Evolutionary conservation across 2,113 vertebrate species (phyloP).

Genomic region (Acrocephalus kingi): DNA sequence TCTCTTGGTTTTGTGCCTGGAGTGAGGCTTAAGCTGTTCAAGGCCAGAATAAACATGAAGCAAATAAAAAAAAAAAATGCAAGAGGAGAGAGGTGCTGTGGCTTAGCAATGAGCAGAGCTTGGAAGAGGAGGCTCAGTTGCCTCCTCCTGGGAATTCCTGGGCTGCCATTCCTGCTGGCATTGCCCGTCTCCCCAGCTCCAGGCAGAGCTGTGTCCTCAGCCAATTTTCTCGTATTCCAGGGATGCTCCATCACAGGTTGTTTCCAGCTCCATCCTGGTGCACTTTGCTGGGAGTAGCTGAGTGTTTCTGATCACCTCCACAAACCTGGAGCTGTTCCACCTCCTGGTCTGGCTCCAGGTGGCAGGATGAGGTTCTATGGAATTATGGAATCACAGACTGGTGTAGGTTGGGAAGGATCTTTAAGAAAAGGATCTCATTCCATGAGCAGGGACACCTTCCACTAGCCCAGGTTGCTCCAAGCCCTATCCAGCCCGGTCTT

Average conservation of each 20-base stretch:
- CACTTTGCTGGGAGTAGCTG: not conserved
- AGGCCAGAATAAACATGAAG: slow-evolving; percentile 53
- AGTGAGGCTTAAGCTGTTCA: slow-evolving; percentile 26
- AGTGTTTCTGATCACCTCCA: slow-evolving; percentile 36
- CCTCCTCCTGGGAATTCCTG: not conserved
- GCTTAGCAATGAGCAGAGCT: slow-evolving; percentile 35
- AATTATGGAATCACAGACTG: not conserved
- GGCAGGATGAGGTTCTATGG: slow-evolving; percentile 11
- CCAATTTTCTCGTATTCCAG: not conserved
- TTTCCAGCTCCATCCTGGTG: not conserved
- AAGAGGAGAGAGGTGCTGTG: slow-evolving; percentile 13
- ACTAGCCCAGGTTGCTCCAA: not conserved
- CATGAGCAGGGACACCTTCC: not conserved
- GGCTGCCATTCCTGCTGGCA: not conserved
- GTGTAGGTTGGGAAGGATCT: not conserved
- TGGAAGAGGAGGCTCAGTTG: not conserved
- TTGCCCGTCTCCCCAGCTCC: slow-evolving; percentile 6
- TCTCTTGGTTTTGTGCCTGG: slow-evolving; percentile 52
- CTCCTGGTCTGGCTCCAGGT: slow-evolving; percentile 32
- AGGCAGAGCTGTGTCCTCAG: not conserved
- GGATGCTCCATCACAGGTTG: not conserved
- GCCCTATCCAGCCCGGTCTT: not conserved
- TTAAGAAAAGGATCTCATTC: not conserved
- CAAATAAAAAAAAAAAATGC: not conserved
- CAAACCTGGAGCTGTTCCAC: slow-evolving; percentile 23